A percentile compares a stretch with the other conserved stretches of the same genome.
Conservation (phyloP, 2,888 invertebrate genomes). For the Nephrotoma appendiculata region DNA sequence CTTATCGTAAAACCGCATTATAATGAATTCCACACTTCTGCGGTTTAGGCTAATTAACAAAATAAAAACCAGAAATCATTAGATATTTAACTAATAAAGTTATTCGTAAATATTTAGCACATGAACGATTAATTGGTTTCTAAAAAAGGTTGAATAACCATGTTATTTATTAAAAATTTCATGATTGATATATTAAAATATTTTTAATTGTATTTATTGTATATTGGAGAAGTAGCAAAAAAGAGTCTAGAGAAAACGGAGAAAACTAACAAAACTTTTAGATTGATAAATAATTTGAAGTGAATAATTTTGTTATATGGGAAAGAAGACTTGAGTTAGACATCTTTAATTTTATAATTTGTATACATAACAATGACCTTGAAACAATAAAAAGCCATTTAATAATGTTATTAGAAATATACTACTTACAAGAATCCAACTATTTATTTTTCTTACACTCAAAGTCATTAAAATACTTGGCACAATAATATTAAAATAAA, state of each 20-base stretch:
- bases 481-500: not conserved
- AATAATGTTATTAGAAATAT: not conserved
- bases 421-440: slow-evolving; percentile 1
- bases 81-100: not conserved
- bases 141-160: not conserved
- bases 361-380: not conserved
- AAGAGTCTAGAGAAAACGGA: not conserved
- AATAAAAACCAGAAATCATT: not conserved
- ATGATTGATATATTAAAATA: not conserved
- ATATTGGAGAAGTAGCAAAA: not conserved
- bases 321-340: not conserved
- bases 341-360: not conserved
- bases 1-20: not conserved
- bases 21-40: not conserved
- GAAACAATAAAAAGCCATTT: not conserved
- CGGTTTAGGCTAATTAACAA: not conserved
- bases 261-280: not conserved
- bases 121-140: not conserved
- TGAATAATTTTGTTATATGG: not conserved
- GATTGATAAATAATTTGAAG: not conserved
- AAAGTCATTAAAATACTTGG: slow-evolving; percentile 1
- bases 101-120: not conserved
- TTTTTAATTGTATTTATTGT: not conserved
- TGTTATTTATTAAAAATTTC: not conserved
- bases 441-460: slow-evolving; percentile 1